Evolutionary conservation across 2,888 invertebrate species (phyloP), one percentile per base, ranked within the genome.

Genomic region (Cephus rjabovi): DNA sequence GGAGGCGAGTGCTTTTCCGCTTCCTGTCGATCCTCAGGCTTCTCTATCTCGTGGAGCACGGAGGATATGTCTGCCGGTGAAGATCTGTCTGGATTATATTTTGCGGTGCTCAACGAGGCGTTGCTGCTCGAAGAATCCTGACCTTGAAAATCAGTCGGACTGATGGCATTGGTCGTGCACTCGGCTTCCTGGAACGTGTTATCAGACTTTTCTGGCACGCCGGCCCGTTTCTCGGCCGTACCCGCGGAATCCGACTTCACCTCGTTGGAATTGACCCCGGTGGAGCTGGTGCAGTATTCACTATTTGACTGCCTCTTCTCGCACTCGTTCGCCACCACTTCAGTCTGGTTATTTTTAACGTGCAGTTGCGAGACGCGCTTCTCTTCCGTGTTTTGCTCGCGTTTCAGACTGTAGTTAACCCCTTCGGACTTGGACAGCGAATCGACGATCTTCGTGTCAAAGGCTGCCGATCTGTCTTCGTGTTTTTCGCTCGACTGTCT

Each of bases 21-120:
- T 83, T 81, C 79, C 31, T n/a, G 15, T 12, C n/a, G 23, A 30
- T 78, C 80, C 23, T 75, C 76, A 76, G 81, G 69, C 79, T 30
- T 83, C n/a, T 83, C 81, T 30, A 83, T 90, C 76, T 93, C 93
- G 87, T 93, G 93, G 89, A 93, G 87, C 83, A 94, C 91, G 85
- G 94, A 93, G 86, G 93, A 92, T 76, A 95, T 93, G 88, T 95
- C 95, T 85, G 93, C 93, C 75, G 94, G 91, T 83, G 95, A 95
- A 76, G 94, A 94, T 87, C 92, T 92, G 79, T 92, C 92, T 69
- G 94, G 94, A 85, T 94, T 94, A 88, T 95, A 95, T 89, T 95
- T 95, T 80, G 95, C 95, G 40, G 96, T 96, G 89, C 95, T 95
- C 85, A 95, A 90, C 70, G 93, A 93, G 35, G 94, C 93, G 80